Base-by-base conservation (phyloP, 2,888 invertebrate genomes). In the Ennomos erosarius region DNA sequence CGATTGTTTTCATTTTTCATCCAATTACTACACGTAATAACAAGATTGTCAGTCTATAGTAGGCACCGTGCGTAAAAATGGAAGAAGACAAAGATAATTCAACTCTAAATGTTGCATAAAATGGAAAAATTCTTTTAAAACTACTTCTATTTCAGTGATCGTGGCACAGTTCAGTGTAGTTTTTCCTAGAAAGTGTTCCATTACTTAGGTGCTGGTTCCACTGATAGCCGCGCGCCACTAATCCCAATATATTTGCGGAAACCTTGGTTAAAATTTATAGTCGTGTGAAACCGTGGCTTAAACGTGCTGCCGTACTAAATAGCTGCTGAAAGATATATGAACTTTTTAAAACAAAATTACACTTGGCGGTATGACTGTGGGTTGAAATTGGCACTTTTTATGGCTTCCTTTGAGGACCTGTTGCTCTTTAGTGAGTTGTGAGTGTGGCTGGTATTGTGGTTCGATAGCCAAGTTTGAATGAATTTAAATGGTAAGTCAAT, bases 211-310 rank as follows among this genome's bases (percentile, higher is more conserved):
- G 68, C 69, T 65, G 68, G 57, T 69, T 60, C 42, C 57, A 62
- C 65, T 70, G 78, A 77, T 77, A 76, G 65, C 66, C 62, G 62
- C 61, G 69, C 66, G 53, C 58, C 58, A 68, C 76, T 77, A 77
- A 77, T 76, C 78, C 78, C 74, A 65, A 75, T 76, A 73, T 77
- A 76, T 77, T 75, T 77, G 62, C 70, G 71, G 68, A 60, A 71
- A 68, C 75, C 65, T 59, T 71, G 69, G 69, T 66, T 74, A 63
- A 71, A 77, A 77, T 77, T 77, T 77, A 77, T 77, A 66, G 75
- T 68, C 67, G 68, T 72, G 71, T 68, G 73, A 70, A 70, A 76
- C 75, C 75, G 68, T 70, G 69, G 70, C 67, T 69, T 72, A 69
- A 54, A 26, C 48, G 47, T 48, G 43, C 57, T 33, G 40, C 46